These are phyloP conservation scores for Cyanoderma ruficeps DNA, from an alignment of 2,113 vertebrate genomes.

Conservation along the genomic window DNA sequence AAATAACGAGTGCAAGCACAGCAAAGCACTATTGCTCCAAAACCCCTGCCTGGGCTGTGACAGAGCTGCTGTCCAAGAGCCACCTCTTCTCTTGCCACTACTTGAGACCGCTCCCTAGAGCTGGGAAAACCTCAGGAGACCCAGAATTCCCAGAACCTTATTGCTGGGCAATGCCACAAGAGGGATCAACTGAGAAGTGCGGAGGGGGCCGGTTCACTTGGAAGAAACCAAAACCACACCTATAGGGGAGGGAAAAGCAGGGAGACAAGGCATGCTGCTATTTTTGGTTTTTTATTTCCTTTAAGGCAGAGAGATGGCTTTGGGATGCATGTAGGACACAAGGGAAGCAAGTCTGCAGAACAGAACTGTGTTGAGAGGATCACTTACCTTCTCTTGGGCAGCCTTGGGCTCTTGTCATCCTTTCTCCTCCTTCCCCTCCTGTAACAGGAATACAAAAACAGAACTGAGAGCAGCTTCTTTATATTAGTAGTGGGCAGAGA, in stretches of 20 bases:
- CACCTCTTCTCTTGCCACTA: neutral
- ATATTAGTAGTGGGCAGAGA: neutral
- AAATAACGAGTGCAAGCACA: neutral
- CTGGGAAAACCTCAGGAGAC: neutral
- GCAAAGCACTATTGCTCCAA: neutral
- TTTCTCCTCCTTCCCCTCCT: constrained; percentile 95
- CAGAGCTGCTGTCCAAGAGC: neutral
- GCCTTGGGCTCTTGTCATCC: constrained; percentile 94
- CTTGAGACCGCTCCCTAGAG: neutral
- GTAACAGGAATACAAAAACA: constrained; percentile 30
- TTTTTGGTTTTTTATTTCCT: neutral
- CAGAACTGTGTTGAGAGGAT: neutral
- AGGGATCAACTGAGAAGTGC: neutral
- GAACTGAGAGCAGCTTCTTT: neutral
- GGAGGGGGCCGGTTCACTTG: neutral
- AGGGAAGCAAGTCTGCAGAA: neutral
- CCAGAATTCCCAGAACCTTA: neutral
- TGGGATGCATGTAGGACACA: neutral
- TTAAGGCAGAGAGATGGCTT: neutral
- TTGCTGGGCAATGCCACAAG: neutral
- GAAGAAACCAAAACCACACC: neutral
- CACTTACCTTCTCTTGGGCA: constrained; percentile 91
- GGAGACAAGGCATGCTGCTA: neutral
- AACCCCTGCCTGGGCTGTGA: neutral
- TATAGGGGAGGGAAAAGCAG: neutral